A percentile compares a stretch with the other conserved stretches of the same genome.
Conservation (phyloP, 2,797 vertebrate genomes). For the Tolypeutes matacus region DNA sequence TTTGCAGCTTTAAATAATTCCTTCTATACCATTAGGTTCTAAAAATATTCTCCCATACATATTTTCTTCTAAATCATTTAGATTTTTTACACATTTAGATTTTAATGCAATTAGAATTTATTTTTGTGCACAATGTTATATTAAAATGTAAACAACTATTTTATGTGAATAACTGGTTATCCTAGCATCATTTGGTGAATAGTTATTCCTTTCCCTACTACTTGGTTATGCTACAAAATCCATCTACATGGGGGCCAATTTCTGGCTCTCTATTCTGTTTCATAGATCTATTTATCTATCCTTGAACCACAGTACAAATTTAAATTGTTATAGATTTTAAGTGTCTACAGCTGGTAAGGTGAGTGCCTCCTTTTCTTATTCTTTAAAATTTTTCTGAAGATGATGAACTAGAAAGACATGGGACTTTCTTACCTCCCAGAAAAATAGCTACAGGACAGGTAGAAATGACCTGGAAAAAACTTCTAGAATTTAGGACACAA, state of each 20-base stretch:
- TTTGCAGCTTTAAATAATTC: neutral
- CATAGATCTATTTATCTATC: neutral
- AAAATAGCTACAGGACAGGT: too few relatives aligned
- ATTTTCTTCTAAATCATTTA: neutral
- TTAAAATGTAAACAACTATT: neutral
- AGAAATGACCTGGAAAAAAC: too few relatives aligned
- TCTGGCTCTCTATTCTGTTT: neutral
- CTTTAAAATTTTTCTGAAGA: neutral
- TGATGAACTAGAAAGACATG: too few relatives aligned
- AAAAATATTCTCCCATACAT: neutral
- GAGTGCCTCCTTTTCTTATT: neutral
- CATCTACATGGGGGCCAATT: neutral
- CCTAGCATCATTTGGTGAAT: neutral
- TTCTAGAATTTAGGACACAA: too few relatives aligned
- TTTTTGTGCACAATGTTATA: neutral
- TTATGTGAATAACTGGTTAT: neutral
- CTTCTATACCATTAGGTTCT: neutral
- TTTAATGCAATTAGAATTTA: neutral
- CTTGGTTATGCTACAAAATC: neutral
- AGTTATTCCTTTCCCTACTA: neutral
- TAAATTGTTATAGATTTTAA: neutral
- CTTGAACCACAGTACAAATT: neutral
- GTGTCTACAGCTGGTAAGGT: neutral
- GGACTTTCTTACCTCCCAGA: too few relatives aligned
- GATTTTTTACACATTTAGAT: neutral